Conservation (phyloP, 2,797 vertebrate species). For the Notolepis coatsorum region DNA sequence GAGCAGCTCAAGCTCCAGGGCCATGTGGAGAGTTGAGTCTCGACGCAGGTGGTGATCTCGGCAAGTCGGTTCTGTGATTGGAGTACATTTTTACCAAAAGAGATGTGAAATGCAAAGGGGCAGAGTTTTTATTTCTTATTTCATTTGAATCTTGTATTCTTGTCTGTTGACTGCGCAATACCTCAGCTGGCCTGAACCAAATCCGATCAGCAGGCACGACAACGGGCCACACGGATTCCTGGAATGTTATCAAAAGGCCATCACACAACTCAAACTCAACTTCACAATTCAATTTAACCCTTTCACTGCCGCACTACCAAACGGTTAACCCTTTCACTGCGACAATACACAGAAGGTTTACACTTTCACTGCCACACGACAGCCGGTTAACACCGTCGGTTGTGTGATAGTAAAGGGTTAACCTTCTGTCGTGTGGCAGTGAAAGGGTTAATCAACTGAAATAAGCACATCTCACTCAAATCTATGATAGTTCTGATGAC, state of each 20-base stretch:
- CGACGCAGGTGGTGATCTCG: too few relatives aligned
- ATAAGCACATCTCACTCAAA: slow-evolving; percentile 23
- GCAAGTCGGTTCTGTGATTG: background rate
- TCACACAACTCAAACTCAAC: slow-evolving; percentile 37
- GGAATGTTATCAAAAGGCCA: slow-evolving; percentile 40
- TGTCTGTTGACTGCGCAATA: slow-evolving; percentile 50
- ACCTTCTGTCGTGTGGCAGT: too few relatives aligned
- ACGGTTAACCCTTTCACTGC: too few relatives aligned
- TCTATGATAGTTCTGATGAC: slow-evolving; percentile 46
- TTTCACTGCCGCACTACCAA: too few relatives aligned
- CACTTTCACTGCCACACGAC: too few relatives aligned
- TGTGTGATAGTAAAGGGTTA: too few relatives aligned
- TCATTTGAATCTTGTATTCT: background rate
- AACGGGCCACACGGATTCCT: slow-evolving; percentile 43
- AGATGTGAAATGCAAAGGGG: slow-evolving; percentile 16
- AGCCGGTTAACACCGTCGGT: too few relatives aligned
- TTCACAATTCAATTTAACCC: slow-evolving; percentile 31
- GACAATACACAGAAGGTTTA: too few relatives aligned
- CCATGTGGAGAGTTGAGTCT: too few relatives aligned
- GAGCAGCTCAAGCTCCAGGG: too few relatives aligned
- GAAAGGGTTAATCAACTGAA: too few relatives aligned
- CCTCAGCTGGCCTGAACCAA: slow-evolving; percentile 65
- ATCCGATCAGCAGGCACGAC: slow-evolving; percentile 46
- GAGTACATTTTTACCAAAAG: background rate
- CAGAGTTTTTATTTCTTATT: slow-evolving; percentile 10